Conservation (phyloP, 1,140 invertebrate species). For the Yoshiicerus persimilis region DNA sequence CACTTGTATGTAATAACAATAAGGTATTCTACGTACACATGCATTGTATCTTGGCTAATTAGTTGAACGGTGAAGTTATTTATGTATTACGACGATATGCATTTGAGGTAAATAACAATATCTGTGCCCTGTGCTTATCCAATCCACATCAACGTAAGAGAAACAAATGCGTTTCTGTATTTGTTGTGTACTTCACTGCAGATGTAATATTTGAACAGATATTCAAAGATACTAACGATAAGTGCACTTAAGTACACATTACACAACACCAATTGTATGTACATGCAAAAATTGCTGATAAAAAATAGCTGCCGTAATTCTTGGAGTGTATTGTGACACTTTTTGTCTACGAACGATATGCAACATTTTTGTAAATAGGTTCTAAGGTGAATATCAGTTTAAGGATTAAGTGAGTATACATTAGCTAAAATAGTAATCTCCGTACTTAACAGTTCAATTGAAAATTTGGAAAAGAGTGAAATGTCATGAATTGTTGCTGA, state of each 20-base stretch:
- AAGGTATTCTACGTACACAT: too few relatives aligned
- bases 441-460: too few relatives aligned
- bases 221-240: too few relatives aligned
- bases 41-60: background rate
- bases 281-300: background rate
- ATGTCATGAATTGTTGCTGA: too few relatives aligned
- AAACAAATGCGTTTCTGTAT: background rate
- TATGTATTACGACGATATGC: background rate
- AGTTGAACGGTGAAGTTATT: background rate
- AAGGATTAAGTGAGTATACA: background rate
- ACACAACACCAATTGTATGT: background rate
- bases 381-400: background rate
- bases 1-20: background rate
- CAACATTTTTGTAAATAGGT: background rate
- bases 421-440: too few relatives aligned
- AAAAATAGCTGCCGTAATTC: too few relatives aligned
- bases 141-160: background rate
- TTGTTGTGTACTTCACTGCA: background rate
- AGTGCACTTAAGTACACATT: background rate
- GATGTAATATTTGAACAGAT: background rate
- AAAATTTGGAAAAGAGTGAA: too few relatives aligned
- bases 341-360: background rate
- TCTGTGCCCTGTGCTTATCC: too few relatives aligned
- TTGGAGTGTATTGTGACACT: too few relatives aligned
- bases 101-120: background rate